Evolutionary conservation across 2,888 invertebrate genomes (phyloP), one percentile per base, ranked within the genome.

Genomic region (Athalia cordata): DNA sequence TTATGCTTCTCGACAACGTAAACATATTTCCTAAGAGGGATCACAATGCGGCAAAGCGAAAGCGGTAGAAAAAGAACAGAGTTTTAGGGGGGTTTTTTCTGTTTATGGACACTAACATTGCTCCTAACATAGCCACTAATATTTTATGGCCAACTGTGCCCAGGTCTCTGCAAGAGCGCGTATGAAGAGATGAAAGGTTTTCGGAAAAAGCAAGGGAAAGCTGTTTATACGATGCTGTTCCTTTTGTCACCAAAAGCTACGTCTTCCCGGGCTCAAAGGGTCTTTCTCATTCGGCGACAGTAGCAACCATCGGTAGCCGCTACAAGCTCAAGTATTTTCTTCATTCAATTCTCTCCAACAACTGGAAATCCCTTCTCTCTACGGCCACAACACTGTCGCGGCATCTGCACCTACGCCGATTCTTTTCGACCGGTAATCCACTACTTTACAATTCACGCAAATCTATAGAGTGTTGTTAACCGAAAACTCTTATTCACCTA

Each of bases 111-210:
- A 72, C 57, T 72, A 72, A 72, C 72, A 72, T 59, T 59, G 59
- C 72, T 72, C 57, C 72, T 72, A 72, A 72, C 72, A 72, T 15
- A 59, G 72, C 72, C 47, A 72, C 72, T 72, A 72, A 72, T 72
- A 72, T 72, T 72, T 72, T 72, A 72, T 72, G 72, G 72, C 72
- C 57, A 72, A 72, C 72, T 57, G 57, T 59, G 50, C 50, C 7
- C 43, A 55, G 55, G 7, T 9, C 11, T 4, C 11, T 6, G 55
- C 9, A n/a, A 6, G 66, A 50, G 72, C 72, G 57, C 72, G 47
- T 72, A 72, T 72, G 59, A 72, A 59, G 72, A 72, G 72, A 72
- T 72, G 72, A 72, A 72, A 72, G 72, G 72, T 72, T 72, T 50
- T 72, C 9, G 47, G 57, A 59, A 59, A 52, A 59, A 72, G 72